phyloP scores from a whole-genome alignment of 2,113 vertebrate species.

The Lasiurus cinereus region DNA sequence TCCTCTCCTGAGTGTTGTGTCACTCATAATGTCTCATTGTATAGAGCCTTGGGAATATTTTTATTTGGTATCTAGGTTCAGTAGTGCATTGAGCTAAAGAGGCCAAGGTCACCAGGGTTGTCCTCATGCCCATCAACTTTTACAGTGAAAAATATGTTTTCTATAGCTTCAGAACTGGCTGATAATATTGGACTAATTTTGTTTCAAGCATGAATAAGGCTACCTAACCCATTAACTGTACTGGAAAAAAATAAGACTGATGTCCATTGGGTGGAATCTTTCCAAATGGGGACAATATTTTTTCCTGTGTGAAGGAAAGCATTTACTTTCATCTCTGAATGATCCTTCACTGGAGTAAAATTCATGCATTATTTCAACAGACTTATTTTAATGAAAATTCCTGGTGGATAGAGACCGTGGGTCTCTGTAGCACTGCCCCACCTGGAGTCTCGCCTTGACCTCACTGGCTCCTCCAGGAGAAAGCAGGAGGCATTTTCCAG shows the following conservation, averaged over 20 bases:
- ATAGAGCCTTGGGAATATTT: constrained; percentile 35
- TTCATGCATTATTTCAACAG: not conserved
- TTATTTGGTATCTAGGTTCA: constrained; percentile 59
- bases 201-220: constrained; percentile 2
- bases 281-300: not conserved
- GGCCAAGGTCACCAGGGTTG: constrained; percentile 24
- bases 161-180: constrained; percentile 30
- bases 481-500: not conserved
- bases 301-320: not conserved
- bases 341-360: not conserved
- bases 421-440: not conserved
- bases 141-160: constrained; percentile 23
- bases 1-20: constrained; percentile 17
- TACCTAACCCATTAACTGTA: not conserved
- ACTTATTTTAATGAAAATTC: not conserved
- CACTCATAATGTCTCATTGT: constrained; percentile 59
- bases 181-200: not conserved
- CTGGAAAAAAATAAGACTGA: constrained; percentile 26
- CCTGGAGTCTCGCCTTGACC: too few relatives aligned
- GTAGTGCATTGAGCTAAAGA: constrained; percentile 60
- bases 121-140: constrained; percentile 5
- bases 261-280: not conserved
- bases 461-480: not conserved
- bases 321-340: constrained; percentile 23
- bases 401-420: not conserved